Base-by-base conservation (phyloP, 2,797 vertebrate genomes). In the Poecilia velifera region DNA sequence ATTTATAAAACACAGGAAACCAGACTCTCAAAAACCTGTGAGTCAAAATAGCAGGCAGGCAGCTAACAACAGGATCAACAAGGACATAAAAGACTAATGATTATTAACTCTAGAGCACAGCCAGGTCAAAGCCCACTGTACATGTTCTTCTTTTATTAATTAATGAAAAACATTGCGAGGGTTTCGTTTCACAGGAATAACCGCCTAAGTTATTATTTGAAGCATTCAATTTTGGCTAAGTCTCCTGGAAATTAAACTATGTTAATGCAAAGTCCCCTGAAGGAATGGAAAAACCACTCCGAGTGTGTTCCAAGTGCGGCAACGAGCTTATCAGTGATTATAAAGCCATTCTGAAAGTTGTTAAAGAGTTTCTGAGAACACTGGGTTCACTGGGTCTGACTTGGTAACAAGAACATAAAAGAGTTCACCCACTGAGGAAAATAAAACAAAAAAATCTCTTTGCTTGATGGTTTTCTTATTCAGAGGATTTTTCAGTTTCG, bases 291-390 rank as follows among this genome's bases (percentile, higher is more conserved):
- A 73, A 53, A 36, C 2, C 3, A 31, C n/a, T 75, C 43, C 1
- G 57, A 53, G 49, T 41, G 39, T 47, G 75, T 79, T 59, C 45
- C 31, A 46, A 71, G 36, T 28, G n/a, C 43, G 39, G n/a, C 83
- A 80, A 75, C 12, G 39, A 72, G 62, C 62, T 59, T 57, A 76
- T 81, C 66, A 13, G n/a, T 0, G 31, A 74, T 82, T 55, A 88
- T 93, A 89, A 91, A 92, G 59, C 77, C 53, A 31, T 55, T 87
- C 89, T 93, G 90, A 92, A 86, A 82, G 59, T 3, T 14, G 34
- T 74, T 92, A 91, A 89, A 91, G 85, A 84, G 85, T 83, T 86
- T 81, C 74, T 84, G 39, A 83, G 84, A 84, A 89, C 77, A 77
- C 1, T 5, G 10, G 16, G 70, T 83, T 89, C 49, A 86, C 34